Conservation (phyloP, 2,113 vertebrate species). For the Anoplopoma fimbria region DNA sequence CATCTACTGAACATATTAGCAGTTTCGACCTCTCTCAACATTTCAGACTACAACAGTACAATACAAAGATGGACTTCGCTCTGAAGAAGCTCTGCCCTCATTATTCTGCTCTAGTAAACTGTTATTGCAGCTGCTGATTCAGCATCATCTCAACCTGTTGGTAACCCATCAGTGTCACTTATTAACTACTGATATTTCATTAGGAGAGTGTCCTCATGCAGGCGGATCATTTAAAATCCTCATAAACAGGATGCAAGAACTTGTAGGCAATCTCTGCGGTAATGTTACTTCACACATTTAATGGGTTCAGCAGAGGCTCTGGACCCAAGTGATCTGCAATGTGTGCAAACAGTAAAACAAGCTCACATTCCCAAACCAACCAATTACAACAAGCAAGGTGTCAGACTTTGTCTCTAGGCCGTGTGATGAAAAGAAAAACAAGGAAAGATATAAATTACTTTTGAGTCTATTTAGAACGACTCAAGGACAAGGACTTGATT, state of each 20-base stretch:
- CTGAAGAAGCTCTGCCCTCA: constrained; percentile 2
- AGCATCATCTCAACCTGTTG: constrained; percentile 39
- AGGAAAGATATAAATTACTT: neutral
- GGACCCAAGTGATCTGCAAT: neutral
- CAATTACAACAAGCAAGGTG: constrained; percentile 3
- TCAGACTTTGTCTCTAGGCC: neutral
- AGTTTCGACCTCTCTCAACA: neutral
- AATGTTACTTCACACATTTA: constrained; percentile 1
- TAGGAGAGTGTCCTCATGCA: neutral
- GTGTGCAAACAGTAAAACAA: constrained; percentile 10
- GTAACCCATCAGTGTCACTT: constrained; percentile 42
- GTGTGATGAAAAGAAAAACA: neutral
- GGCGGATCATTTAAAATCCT: constrained; percentile 7
- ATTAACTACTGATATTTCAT: constrained; percentile 49
- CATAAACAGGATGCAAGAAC: constrained; percentile 14
- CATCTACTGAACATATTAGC: neutral
- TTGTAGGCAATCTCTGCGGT: neutral
- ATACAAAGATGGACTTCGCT: constrained; percentile 34
- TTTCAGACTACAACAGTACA: neutral
- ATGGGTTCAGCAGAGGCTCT: neutral
- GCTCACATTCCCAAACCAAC: neutral
- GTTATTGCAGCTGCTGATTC: constrained; percentile 59
- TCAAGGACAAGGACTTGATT: neutral
- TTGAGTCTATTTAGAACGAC: constrained; percentile 12
- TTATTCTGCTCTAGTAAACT: constrained; percentile 45